Conservation (phyloP, 2,797 vertebrate genomes). For the Simalia tracyae region DNA sequence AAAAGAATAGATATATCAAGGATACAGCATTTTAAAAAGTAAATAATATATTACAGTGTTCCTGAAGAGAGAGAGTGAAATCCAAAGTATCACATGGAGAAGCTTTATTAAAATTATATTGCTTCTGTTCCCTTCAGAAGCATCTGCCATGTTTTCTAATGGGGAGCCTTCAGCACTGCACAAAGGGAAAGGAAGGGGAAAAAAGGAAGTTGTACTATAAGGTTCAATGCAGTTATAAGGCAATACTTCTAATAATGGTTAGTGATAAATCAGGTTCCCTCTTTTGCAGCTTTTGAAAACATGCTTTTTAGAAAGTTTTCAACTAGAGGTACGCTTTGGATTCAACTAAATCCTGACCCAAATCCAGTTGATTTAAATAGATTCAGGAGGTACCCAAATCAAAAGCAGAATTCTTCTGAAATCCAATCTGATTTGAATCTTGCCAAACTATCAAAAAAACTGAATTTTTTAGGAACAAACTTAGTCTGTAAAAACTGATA, state of each 20-base stretch:
- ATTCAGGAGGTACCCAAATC: background rate
- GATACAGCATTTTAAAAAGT: slow-evolving; percentile 37
- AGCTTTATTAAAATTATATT: background rate
- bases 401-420: background rate
- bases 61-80: background rate
- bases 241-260: background rate
- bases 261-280: background rate
- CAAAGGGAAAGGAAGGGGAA: background rate
- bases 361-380: background rate
- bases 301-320: background rate
- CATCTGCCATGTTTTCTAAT: background rate
- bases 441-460: background rate
- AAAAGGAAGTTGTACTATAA: background rate
- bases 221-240: background rate
- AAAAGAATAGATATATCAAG: background rate
- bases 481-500: background rate
- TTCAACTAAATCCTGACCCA: background rate
- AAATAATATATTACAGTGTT: background rate
- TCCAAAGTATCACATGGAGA: background rate
- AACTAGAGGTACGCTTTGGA: background rate
- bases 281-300: background rate
- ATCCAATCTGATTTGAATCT: background rate
- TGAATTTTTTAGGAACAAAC: background rate
- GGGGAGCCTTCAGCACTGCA: background rate
- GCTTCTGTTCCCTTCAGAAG: background rate